Evolutionary conservation across 2,888 invertebrate species (phyloP).

Genomic region (Cabera pusaria): DNA sequence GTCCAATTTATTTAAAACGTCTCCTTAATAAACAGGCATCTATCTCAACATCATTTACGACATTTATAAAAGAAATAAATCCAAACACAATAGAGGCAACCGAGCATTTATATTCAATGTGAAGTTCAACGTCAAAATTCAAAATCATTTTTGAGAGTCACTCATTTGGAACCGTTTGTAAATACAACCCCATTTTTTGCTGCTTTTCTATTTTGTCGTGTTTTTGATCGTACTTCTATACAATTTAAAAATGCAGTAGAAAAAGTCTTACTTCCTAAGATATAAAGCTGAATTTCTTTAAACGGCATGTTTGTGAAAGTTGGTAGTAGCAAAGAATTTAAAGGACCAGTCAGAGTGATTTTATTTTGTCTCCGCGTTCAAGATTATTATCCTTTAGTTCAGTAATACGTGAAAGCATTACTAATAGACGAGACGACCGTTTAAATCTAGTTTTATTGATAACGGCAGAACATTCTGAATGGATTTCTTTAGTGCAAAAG

Average conservation of each 20-base stretch:
- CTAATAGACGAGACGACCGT: constrained; percentile 14
- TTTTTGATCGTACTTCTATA: constrained; percentile 13
- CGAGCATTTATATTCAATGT: constrained; percentile 18
- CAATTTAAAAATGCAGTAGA: neutral
- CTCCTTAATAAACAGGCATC: no score
- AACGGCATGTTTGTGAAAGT: neutral
- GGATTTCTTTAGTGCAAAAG: constrained; percentile 5
- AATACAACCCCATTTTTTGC: constrained; percentile 24
- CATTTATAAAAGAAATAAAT: no score
- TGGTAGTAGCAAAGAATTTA: constrained; percentile 16
- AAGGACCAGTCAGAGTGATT: constrained; percentile 22
- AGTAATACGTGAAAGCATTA: constrained; percentile 22
- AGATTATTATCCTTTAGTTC: constrained; percentile 22
- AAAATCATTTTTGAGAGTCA: constrained; percentile 22
- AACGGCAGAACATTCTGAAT: constrained; percentile 8
- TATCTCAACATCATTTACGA: no score
- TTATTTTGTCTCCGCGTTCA: constrained; percentile 23
- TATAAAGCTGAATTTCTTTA: constrained; percentile 5
- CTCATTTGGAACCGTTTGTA: constrained; percentile 25
- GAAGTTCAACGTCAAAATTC: constrained; percentile 18
- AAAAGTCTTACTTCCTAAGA: neutral
- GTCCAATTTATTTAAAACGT: no score
- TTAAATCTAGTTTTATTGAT: constrained; percentile 18
- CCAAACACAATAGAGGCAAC: constrained; percentile 21
- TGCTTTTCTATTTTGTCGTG: constrained; percentile 18